A percentile compares a stretch with the other conserved stretches of the same genome.
Conservation (phyloP, 2,888 invertebrate genomes). For the Mesodorylaimus sp. region DNA sequence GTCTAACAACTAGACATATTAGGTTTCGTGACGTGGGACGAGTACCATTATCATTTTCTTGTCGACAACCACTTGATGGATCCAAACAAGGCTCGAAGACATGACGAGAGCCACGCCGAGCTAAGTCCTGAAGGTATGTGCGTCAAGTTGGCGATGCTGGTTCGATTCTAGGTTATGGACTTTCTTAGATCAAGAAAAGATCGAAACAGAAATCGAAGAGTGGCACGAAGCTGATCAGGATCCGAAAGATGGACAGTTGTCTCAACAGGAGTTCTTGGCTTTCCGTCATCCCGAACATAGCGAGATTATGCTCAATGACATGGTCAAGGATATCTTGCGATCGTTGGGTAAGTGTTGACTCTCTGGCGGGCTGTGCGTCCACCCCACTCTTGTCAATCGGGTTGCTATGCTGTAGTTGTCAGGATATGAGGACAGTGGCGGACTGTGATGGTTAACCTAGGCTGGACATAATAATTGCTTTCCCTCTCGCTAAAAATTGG, state of each 20-base stretch:
- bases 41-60: constrained; percentile 55
- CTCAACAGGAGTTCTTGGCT: constrained; percentile 54
- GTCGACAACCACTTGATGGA: constrained; percentile 47
- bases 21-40: constrained; percentile 56
- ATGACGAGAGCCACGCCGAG: constrained; percentile 47
- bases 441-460: too few relatives aligned
- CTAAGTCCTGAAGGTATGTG: constrained; percentile 45
- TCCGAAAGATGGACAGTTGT: constrained; percentile 52
- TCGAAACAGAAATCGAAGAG: constrained; percentile 54
- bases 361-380: too few relatives aligned
- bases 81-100: constrained; percentile 45
- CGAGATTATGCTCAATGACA: constrained; percentile 45
- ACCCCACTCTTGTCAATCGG: too few relatives aligned
- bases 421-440: too few relatives aligned
- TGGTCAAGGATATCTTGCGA: constrained; percentile 55
- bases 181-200: constrained; percentile 41
- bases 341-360: constrained; percentile 48
- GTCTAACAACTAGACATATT: too few relatives aligned
- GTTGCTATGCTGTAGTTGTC: too few relatives aligned
- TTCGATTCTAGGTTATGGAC: too few relatives aligned
- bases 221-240: constrained; percentile 55
- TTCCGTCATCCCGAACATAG: constrained; percentile 67
- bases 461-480: too few relatives aligned
- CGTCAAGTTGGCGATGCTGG: too few relatives aligned
- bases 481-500: too few relatives aligned